These are phyloP conservation scores for Bombyx mori DNA, from an alignment of 1,140 invertebrate species.

Conservation along the genomic window DNA sequence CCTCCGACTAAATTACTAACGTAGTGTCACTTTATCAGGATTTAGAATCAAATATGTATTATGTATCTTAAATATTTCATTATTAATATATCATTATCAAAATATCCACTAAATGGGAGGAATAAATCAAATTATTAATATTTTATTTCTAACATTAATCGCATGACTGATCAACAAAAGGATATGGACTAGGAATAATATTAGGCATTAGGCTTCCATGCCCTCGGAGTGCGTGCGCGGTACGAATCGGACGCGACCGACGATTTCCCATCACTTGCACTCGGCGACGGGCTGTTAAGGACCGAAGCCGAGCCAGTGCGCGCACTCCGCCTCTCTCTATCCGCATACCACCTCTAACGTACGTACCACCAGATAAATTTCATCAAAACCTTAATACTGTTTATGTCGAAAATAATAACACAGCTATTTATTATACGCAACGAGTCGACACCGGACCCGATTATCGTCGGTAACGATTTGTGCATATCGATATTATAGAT, in stretches of 20 bases:
- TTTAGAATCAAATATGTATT: conserved; percentile 72
- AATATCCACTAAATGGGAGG: conserved; percentile 71
- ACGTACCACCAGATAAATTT: conserved; percentile 55
- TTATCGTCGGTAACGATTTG: conserved; percentile 57
- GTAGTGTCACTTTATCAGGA: conserved; percentile 71
- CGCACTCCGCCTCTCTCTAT: conserved; percentile 42
- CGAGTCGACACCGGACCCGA: conserved; percentile 51
- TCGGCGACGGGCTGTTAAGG: conserved; percentile 1
- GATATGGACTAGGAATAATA: conserved; percentile 70
- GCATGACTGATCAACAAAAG: conserved; percentile 71
- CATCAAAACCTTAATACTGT: conserved; percentile 64
- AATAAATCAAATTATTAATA: conserved; percentile 72
- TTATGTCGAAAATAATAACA: conserved; percentile 48
- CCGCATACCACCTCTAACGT: conserved; percentile 59
- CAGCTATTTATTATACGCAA: conserved; percentile 39
- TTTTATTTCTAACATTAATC: conserved; percentile 68
- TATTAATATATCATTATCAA: conserved; percentile 72
- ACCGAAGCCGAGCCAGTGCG: conserved; percentile 12
- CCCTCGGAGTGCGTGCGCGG: conserved; percentile 27
- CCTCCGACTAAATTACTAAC: conserved; percentile 71
- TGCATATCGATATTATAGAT: conserved; percentile 35
- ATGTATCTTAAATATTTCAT: conserved; percentile 72
- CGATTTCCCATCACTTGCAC: background rate
- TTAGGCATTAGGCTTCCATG: conserved; percentile 62
- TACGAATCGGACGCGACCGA: conserved; percentile 8